Percentiles rank a stretch among this genome's conserved stretches.
phyloP scores from a whole-genome alignment of 2,888 invertebrate genomes.

The Apamea sordens region DNA sequence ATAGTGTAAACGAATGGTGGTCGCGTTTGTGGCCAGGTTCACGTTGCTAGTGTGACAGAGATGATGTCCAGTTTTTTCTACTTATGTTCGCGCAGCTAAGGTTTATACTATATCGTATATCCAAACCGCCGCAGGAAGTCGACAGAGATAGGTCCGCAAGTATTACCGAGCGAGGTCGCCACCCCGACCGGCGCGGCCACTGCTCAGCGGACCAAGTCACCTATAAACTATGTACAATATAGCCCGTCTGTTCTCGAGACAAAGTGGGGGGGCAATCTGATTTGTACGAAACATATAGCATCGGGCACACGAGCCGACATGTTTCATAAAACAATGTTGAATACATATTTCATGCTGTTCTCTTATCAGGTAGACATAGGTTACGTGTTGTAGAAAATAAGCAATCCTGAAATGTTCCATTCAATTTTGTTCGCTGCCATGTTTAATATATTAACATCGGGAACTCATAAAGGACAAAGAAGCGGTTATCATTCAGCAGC shows the following conservation, averaged over 20 bases:
- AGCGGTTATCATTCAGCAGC: not conserved
- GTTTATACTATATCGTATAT: not conserved
- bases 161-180: not conserved
- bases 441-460: constrained; percentile 12
- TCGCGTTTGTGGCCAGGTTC: not conserved
- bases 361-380: not conserved
- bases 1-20: not conserved
- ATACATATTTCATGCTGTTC: not conserved
- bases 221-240: not conserved
- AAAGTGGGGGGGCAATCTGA: not conserved
- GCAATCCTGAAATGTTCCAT: constrained; percentile 9
- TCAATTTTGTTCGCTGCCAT: not conserved
- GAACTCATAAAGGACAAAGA: constrained; percentile 15
- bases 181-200: not conserved
- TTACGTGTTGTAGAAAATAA: not conserved
- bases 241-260: too few relatives aligned
- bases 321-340: not conserved
- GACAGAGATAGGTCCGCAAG: not conserved
- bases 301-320: not conserved
- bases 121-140: not conserved
- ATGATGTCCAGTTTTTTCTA: not conserved
- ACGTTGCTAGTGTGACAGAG: not conserved
- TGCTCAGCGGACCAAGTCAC: not conserved
- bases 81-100: not conserved
- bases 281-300: not conserved